Conservation (phyloP, 2,888 invertebrate genomes). For the Meiosimyza decipiens region DNA sequence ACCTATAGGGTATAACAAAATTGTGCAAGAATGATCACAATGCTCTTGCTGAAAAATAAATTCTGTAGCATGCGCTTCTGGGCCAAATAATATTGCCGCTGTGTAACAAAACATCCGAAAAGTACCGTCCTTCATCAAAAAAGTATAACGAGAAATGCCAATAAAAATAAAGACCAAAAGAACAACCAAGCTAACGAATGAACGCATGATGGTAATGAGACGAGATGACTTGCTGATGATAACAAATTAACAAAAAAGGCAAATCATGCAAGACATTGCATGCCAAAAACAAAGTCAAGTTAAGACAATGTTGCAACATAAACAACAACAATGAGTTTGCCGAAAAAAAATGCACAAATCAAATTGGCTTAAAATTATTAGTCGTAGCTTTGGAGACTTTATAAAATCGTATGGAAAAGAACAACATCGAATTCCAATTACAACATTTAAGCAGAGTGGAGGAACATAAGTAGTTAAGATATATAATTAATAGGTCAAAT, state of each 20-base stretch:
- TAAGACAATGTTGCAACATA: constrained; percentile 1
- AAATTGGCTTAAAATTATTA: constrained; percentile 22
- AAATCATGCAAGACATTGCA: constrained; percentile 49
- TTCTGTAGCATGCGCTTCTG: too few species aligned
- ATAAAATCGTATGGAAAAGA: too few species aligned
- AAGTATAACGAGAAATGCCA: too few species aligned
- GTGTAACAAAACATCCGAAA: neutral
- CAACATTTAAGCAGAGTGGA: too few species aligned
- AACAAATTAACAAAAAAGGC: constrained; percentile 52
- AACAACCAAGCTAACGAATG: neutral
- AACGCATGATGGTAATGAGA: constrained; percentile 48
- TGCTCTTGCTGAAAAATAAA: too few species aligned
- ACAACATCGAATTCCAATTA: too few species aligned
- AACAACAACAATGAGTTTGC: neutral
- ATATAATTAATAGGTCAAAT: too few species aligned
- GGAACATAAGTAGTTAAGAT: too few species aligned
- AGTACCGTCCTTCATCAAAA: too few species aligned
- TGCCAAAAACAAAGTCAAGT: constrained; percentile 24
- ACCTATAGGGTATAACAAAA: too few species aligned
- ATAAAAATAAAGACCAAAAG: neutral
- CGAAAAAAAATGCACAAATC: constrained; percentile 6
- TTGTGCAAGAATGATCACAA: too few species aligned
- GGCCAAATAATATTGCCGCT: too few species aligned
- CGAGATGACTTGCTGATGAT: constrained; percentile 51
- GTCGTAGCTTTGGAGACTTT: neutral